Base-by-base conservation (phyloP, 2,113 vertebrate species). In the Sceloporus tristichus region DNA sequence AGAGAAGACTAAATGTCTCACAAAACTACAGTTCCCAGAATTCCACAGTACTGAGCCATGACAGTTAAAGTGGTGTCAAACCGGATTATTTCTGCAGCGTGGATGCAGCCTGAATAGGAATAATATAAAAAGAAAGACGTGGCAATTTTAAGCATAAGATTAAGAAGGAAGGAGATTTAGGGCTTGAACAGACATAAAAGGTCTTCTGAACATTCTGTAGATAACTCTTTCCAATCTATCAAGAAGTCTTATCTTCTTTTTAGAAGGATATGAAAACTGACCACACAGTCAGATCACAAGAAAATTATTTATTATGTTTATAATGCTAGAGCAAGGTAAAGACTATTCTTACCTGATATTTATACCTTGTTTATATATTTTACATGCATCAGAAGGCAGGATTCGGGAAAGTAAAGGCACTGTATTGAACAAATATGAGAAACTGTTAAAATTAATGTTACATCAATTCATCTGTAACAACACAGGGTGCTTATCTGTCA, bases 321-420 rank as follows among this genome's bases (percentile, higher is more conserved):
- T 34, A n/a, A 5, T 40, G 18, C 23, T 76, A n/a, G n/a, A 77
- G n/a, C 62, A 13, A 13, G 70, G 21, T 71, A 11, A 70, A 40
- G 1, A 38, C 56, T 90, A 88, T 23, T 59, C 95, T 96, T 95
- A 98, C 99, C 99, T 99, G 98, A 99, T 99, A 97, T 99, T 99
- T 95, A 99, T 98, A 96, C 98, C 99, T 96, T 99, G 99, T 94
- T 99, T 99, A 96, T 99, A 99, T 97, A 99, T 99, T 97, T 99
- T 99, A 96, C 99, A 99, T 1, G 98, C 98, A 94, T 99, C 99
- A 85, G 99, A 99, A 96, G 99, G 99, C 96, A 99, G 97, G 95
- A 99, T 99, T 97, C 99, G 98, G 96, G 99, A 99, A 89, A 99
- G 98, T 97, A 99, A 98, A 98, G 99, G 99, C 98, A 99, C 99